A percentile compares a stretch with the other conserved stretches of the same genome.
Conservation (phyloP, 2,113 vertebrate genomes). For the Tyrannus savana region DNA sequence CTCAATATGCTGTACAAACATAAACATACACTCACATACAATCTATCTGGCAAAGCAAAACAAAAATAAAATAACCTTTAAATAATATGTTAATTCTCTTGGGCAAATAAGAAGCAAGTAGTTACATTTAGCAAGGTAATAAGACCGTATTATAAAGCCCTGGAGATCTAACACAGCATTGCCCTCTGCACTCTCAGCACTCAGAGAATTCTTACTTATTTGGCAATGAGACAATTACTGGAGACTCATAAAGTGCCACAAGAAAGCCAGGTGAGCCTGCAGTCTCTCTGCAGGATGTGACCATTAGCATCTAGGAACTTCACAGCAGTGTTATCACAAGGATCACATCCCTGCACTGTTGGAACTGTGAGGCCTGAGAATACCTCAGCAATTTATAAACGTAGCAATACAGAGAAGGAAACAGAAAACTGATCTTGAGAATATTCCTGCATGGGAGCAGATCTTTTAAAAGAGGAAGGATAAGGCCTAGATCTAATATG, state of each 20-base stretch:
- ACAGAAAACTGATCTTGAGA: not conserved
- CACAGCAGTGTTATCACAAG: not conserved
- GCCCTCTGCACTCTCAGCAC: not conserved
- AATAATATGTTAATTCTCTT: not conserved
- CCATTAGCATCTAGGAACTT: not conserved
- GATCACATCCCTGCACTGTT: not conserved
- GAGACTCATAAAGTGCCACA: not conserved
- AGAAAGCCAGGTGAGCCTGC: not conserved
- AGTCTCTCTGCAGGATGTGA: not conserved
- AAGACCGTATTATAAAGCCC: slow-evolving; percentile 10
- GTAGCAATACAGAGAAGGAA: not conserved
- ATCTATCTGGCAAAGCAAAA: not conserved
- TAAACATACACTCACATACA: not conserved
- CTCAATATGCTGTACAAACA: not conserved
- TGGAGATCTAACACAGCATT: slow-evolving; percentile 3
- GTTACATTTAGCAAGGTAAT: slow-evolving; percentile 49
- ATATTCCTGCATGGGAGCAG: not conserved
- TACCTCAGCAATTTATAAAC: not conserved
- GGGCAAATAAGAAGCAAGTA: slow-evolving; percentile 5
- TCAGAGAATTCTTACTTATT: slow-evolving; percentile 22
- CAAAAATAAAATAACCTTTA: not conserved
- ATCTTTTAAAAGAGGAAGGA: not conserved
- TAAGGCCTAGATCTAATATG: not conserved
- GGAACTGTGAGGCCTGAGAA: not conserved
- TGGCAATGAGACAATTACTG: not conserved